Percentiles rank a stretch among this genome's conserved stretches.
phyloP scores from a whole-genome alignment of 2,113 vertebrate genomes.

The Parus major region DNA sequence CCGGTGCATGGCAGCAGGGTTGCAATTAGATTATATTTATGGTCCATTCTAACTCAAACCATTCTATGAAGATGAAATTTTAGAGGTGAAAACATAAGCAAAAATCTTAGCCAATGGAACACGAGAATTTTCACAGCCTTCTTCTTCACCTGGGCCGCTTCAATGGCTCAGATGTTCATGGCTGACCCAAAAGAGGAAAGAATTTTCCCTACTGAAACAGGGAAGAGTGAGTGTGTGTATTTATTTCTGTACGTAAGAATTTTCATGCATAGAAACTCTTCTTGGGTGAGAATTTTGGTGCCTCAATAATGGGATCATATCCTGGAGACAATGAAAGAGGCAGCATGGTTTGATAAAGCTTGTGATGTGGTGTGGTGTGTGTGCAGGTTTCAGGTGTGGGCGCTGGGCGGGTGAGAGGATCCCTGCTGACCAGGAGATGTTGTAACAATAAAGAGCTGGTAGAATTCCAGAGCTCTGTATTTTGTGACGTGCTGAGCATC shows the following conservation, averaged over 20 bases:
- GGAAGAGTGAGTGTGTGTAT: neutral
- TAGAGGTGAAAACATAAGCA: neutral
- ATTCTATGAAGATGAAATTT: neutral
- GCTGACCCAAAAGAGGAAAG: neutral
- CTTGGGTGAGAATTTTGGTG: neutral
- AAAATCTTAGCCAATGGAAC: neutral
- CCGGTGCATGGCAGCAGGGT: neutral
- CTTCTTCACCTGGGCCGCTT: neutral
- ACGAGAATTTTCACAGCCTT: neutral
- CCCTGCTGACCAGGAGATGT: neutral
- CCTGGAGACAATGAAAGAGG: neutral
- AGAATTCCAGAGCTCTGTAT: neutral
- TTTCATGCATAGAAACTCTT: neutral
- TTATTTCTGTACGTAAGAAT: neutral
- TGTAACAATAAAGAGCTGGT: neutral
- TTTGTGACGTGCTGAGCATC: neutral
- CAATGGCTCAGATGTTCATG: neutral
- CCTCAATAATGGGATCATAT: neutral
- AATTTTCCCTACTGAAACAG: neutral
- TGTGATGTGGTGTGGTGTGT: rapidly evolving
- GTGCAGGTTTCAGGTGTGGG: neutral
- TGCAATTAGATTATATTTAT: neutral
- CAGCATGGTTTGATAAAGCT: neutral
- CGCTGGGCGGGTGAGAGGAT: neutral
- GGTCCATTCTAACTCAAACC: neutral